Percentiles rank a stretch among this genome's conserved stretches.
Evolutionary conservation across 2,113 vertebrate species (phyloP).

Genomic region (Upupa epops): DNA sequence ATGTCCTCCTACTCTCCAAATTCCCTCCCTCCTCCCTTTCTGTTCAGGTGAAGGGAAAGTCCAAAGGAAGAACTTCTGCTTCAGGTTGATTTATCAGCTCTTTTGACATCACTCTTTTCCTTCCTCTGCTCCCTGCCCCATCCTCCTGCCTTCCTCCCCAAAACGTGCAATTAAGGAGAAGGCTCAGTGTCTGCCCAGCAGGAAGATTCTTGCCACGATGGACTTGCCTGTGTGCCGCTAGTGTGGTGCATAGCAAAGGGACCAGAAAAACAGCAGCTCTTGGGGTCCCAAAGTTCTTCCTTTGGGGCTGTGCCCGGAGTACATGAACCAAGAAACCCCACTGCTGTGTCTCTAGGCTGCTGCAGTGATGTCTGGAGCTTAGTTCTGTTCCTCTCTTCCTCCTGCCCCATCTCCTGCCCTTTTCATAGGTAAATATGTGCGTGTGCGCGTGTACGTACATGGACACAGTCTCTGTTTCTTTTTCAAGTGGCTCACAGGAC

Average conservation of each 20-base stretch:
- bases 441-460: conserved; percentile 53
- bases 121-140: neutral
- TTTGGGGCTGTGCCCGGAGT: conserved; percentile 8
- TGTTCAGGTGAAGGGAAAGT: conserved; percentile 68
- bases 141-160: neutral
- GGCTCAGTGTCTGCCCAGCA: conserved; percentile 30
- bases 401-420: neutral
- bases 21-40: conserved; percentile 50
- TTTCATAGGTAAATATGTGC: conserved; percentile 64
- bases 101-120: conserved; percentile 62
- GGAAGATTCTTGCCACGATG: conserved; percentile 29
- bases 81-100: conserved; percentile 60
- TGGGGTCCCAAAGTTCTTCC: conserved; percentile 1
- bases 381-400: neutral
- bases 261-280: conserved; percentile 32
- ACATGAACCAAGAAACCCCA: conserved; percentile 38
- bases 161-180: conserved; percentile 43
- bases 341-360: conserved; percentile 49
- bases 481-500: conserved; percentile 76
- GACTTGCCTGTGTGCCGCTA: conserved; percentile 40
- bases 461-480: conserved; percentile 71
- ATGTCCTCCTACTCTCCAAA: neutral
- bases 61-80: conserved; percentile 67
- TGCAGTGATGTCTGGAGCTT: conserved; percentile 9
- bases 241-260: conserved; percentile 29